These are phyloP conservation scores for Caenorhabditis sulstoni DNA, from an alignment of 2,888 invertebrate genomes.

Conservation along the genomic window DNA sequence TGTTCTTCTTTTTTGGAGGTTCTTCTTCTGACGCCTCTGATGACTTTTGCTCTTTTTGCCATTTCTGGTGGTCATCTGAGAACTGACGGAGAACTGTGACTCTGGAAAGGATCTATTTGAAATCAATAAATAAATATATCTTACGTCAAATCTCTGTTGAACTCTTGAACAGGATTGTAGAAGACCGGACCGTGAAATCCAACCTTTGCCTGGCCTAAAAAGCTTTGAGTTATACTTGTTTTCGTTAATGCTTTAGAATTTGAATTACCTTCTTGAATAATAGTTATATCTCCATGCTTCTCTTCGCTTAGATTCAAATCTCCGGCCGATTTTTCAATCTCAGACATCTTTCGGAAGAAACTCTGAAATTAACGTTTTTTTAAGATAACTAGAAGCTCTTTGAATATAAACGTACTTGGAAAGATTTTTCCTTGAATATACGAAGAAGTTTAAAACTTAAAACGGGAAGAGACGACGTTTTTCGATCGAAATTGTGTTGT, in stretches of 20 bases:
- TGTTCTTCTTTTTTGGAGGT: slow-evolving; percentile 67
- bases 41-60: slow-evolving; percentile 14
- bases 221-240: not conserved
- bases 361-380: too few relatives aligned
- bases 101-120: slow-evolving; percentile 82
- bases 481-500: not conserved
- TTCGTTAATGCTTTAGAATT: not conserved
- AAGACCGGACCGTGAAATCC: slow-evolving; percentile 85
- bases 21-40: slow-evolving; percentile 15
- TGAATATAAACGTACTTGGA: too few relatives aligned
- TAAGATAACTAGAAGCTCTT: too few relatives aligned
- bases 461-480: slow-evolving; percentile 4
- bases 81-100: slow-evolving; percentile 87
- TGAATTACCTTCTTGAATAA: slow-evolving; percentile 46
- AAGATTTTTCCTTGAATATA: not conserved
- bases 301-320: slow-evolving; percentile 2
- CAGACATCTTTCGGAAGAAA: slow-evolving; percentile 20
- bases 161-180: slow-evolving; percentile 98
- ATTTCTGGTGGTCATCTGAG: slow-evolving; percentile 74
- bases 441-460: not conserved
- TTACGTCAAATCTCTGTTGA: slow-evolving; percentile 92
- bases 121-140: slow-evolving; percentile 34
- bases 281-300: slow-evolving; percentile 16
- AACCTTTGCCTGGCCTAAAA: slow-evolving; percentile 73
- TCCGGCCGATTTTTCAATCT: slow-evolving; percentile 10